Evolutionary conservation across 2,888 invertebrate species (phyloP), one percentile per base, ranked within the genome.

Genomic region (Heterodera filipjevi): DNA sequence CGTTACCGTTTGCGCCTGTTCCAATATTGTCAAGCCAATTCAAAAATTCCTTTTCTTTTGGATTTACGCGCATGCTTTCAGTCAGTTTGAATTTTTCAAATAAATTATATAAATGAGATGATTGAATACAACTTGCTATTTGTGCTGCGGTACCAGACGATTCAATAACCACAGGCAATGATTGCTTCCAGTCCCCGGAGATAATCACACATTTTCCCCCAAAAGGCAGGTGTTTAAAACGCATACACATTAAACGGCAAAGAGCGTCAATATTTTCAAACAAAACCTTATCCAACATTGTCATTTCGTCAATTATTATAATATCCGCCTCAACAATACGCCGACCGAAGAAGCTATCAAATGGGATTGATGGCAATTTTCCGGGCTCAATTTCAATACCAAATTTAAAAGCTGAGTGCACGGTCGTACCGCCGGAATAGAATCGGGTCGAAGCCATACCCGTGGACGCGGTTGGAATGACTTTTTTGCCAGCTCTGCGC

Each of bases 361-460:
- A 39, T 5, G 35, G 64, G 8, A 79, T 53, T 2, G 46, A 30
- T 0, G 77, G 71, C 16, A 59, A 10, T 39, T 71, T 46, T 3
- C 76, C 71, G 6, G 35, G 19, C 14, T 66, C 64, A 30, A 77
- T 44, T 30, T 77, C 71, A 27, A 77, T 66, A 12, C 46, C 44
- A 10, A 81, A 53, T 27, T 59, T 14, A 66, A 91, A 84, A 49
- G 85, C 84, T 14, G 89, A 89, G 87, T 90, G 90, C 8, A 89
- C 89, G 44, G 90, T 90, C 81, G 87, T 83, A 6, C 90, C 90
- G 14, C 87, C 85, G 0, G 46, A 53, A 74, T 86, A 84, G n/a
- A 91, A 81, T 39, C 90, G 85, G 16, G 90, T 90, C 10, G 90
- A 90, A 46, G 90, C 90, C 81, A 91, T 90, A 6, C 90, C 90